Evolutionary conservation across 2,797 vertebrate species (phyloP).

Genomic region (Peromyscus melanophrys): DNA sequence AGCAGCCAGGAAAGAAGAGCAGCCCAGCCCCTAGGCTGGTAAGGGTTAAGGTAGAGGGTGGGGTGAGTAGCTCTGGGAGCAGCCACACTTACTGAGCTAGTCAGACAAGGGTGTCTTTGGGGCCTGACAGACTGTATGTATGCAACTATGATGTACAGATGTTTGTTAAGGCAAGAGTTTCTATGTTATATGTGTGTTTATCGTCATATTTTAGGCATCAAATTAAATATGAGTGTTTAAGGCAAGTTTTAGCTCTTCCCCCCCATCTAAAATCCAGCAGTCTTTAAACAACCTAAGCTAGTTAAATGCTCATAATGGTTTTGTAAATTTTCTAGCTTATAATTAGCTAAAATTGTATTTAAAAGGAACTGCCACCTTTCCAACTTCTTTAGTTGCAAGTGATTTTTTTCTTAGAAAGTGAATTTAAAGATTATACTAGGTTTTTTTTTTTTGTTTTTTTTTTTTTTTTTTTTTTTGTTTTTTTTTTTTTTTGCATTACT

Average conservation of each 20-base stretch:
- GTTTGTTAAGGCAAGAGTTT: not conserved
- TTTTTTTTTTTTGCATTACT: not conserved
- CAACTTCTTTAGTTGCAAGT: not conserved
- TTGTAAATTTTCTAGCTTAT: slow-evolving; percentile 44
- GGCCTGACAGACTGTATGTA: not conserved
- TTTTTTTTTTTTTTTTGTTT: not conserved
- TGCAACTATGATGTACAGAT: not conserved
- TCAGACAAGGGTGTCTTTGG: too few relatives aligned
- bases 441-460: not conserved
- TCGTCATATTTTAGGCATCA: not conserved
- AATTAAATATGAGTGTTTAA: slow-evolving; percentile 21
- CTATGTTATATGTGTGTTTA: not conserved
- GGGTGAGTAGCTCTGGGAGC: too few relatives aligned
- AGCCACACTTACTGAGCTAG: not conserved
- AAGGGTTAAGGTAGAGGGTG: not conserved
- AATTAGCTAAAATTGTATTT: not conserved
- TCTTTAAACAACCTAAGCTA: slow-evolving; percentile 14
- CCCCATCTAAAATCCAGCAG: not conserved
- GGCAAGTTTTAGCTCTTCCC: not conserved
- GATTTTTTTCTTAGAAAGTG: slow-evolving; percentile 62
- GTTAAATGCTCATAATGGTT: not conserved
- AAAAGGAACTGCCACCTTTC: not conserved
- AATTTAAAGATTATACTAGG: slow-evolving; percentile 56
- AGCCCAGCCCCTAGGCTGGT: too few relatives aligned
- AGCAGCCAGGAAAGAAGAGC: too few relatives aligned